Evolutionary conservation across 30 jellyfish, hydroid and myxozoan species (phyloP).

Genomic region (Hydractinia symbiolongicarpus): DNA sequence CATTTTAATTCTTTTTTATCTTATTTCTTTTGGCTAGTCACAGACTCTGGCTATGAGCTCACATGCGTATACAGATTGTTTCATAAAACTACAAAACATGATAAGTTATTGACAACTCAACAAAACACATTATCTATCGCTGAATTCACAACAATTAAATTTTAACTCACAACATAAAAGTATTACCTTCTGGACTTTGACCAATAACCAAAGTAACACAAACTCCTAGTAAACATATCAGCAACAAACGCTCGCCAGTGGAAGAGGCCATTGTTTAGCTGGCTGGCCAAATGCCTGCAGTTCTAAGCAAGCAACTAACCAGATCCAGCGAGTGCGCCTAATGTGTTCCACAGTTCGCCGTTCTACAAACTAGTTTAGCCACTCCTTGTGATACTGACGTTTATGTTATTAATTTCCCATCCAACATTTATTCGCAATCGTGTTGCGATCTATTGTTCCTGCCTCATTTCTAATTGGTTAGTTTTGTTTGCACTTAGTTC

Average conservation of each 20-base stretch:
- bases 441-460: conserved; percentile 9
- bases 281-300: conserved; percentile 25
- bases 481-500: neutral
- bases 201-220: neutral
- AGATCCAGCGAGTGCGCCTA: conserved; percentile 2
- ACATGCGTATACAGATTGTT: too few relatives aligned
- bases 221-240: conserved; percentile 3
- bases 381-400: neutral
- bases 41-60: too few relatives aligned
- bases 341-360: conserved; percentile 9
- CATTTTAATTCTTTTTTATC: too few relatives aligned
- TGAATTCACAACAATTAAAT: too few relatives aligned
- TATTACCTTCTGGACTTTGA: neutral
- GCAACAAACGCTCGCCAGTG: conserved; percentile 22
- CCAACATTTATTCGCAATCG: conserved; percentile 1
- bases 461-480: neutral
- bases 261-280: neutral
- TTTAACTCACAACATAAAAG: too few relatives aligned
- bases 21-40: too few relatives aligned
- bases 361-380: neutral
- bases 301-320: conserved; percentile 16
- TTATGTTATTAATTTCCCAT: neutral
- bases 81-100: too few relatives aligned
- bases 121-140: too few relatives aligned
- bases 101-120: too few relatives aligned